Conservation (phyloP, 2,113 vertebrate genomes). For the Sinocyclocheilus anophthalmus region DNA sequence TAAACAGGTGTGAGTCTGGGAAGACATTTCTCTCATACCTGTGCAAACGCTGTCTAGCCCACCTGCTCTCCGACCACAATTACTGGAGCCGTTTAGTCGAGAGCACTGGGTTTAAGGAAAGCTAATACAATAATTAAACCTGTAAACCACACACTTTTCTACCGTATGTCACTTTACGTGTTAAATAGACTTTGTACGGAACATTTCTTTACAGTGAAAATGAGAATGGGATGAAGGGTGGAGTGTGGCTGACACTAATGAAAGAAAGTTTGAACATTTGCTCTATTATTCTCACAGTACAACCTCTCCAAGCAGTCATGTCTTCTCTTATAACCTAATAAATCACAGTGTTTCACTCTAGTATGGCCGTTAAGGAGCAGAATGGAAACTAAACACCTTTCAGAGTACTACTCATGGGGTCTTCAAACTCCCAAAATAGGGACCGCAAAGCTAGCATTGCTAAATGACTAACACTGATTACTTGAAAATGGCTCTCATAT, state of each 20-base stretch:
- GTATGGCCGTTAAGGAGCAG: slow-evolving; percentile 72
- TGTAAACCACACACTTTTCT: slow-evolving; percentile 45
- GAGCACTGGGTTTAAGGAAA: slow-evolving; percentile 61
- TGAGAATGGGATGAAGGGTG: slow-evolving; percentile 10
- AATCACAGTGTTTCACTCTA: slow-evolving; percentile 76
- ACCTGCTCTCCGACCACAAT: slow-evolving; percentile 40
- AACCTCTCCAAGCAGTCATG: slow-evolving; percentile 71
- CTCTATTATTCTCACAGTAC: slow-evolving; percentile 56
- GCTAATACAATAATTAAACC: slow-evolving; percentile 64
- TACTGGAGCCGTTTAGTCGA: slow-evolving; percentile 58
- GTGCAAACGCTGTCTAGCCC: slow-evolving; percentile 57
- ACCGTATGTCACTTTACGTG: slow-evolving; percentile 52
- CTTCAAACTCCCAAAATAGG: slow-evolving; percentile 24
- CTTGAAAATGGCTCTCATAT: background rate
- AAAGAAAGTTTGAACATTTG: slow-evolving; percentile 15
- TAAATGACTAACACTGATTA: slow-evolving; percentile 11
- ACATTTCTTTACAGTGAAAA: slow-evolving; percentile 47
- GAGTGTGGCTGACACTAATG: slow-evolving; percentile 17
- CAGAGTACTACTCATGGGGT: slow-evolving; percentile 29
- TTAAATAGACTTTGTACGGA: slow-evolving; percentile 50
- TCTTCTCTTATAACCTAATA: slow-evolving; percentile 77
- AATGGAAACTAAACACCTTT: slow-evolving; percentile 56
- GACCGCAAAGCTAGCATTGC: background rate
- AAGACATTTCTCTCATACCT: slow-evolving; percentile 70
- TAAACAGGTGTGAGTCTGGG: slow-evolving; percentile 69